Conservation (phyloP, 2,888 invertebrate genomes). For the Sisyra nigra region DNA sequence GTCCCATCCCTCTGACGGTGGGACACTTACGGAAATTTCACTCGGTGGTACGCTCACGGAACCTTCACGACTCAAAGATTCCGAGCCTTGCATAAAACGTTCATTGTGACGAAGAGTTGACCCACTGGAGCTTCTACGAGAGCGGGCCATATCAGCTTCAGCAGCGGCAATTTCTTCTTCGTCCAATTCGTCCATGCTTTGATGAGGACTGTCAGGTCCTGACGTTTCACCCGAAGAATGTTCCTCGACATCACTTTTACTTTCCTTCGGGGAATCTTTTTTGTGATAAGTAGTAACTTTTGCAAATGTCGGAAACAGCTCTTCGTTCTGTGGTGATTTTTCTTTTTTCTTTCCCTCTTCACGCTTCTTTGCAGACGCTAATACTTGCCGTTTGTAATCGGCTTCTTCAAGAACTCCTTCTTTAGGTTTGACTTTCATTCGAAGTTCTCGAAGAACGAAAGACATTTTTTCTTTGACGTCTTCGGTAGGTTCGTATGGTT, state of each 20-base stretch:
- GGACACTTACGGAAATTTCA: constrained; percentile 25
- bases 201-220: constrained; percentile 72
- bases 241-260: constrained; percentile 19
- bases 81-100: constrained; percentile 22
- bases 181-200: constrained; percentile 55
- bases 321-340: constrained; percentile 19
- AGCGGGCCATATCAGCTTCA: constrained; percentile 22
- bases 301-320: constrained; percentile 25
- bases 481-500: constrained; percentile 44
- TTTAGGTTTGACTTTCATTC: constrained; percentile 42
- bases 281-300: constrained; percentile 31
- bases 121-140: constrained; percentile 27
- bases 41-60: constrained; percentile 27
- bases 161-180: constrained; percentile 43
- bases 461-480: constrained; percentile 66
- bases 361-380: constrained; percentile 23
- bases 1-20: constrained; percentile 22
- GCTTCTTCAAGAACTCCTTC: constrained; percentile 26
- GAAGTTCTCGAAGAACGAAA: constrained; percentile 58
- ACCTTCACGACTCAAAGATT: constrained; percentile 25
- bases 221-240: constrained; percentile 75
- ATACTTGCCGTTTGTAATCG: constrained; percentile 23
- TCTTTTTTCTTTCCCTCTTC: constrained; percentile 13
- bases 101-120: constrained; percentile 23
- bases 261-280: constrained; percentile 13